A percentile compares a stretch with the other conserved stretches of the same genome.
These are phyloP conservation scores for Lacanobia oleracea DNA, from an alignment of 2,888 invertebrate species.

Conservation along the genomic window DNA sequence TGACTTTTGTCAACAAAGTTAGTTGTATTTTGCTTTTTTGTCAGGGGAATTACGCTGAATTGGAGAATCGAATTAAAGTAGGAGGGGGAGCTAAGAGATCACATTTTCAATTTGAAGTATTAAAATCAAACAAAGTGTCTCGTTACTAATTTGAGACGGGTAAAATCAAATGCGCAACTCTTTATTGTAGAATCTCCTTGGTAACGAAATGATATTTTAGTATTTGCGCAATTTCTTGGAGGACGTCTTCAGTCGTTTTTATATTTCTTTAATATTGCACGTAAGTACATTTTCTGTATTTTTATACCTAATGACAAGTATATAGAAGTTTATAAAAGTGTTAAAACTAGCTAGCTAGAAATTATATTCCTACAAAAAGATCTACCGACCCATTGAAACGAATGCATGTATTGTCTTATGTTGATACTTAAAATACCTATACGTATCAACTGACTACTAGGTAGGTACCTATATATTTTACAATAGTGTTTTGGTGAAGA, in stretches of 20 bases:
- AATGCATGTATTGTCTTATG: not conserved
- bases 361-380: not conserved
- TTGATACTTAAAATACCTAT: not conserved
- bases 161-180: not conserved
- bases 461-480: not conserved
- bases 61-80: not conserved
- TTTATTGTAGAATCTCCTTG: conserved; percentile 21
- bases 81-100: not conserved
- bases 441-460: not conserved
- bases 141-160: not conserved
- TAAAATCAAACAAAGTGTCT: not conserved
- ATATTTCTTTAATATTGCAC: not conserved
- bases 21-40: not conserved
- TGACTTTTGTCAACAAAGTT: conserved; percentile 10
- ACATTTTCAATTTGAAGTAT: no score
- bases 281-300: conserved; percentile 20
- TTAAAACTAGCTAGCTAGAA: not conserved
- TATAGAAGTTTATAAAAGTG: no score
- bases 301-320: no score
- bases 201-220: not conserved
- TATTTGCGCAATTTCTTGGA: not conserved
- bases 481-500: not conserved
- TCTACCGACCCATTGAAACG: not conserved
- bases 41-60: conserved; percentile 29
- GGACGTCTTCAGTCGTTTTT: not conserved